Percentiles rank a stretch among this genome's conserved stretches.
These are phyloP conservation scores for Paraplagusia blochii DNA, from an alignment of 2,113 vertebrate genomes.

Conservation along the genomic window DNA sequence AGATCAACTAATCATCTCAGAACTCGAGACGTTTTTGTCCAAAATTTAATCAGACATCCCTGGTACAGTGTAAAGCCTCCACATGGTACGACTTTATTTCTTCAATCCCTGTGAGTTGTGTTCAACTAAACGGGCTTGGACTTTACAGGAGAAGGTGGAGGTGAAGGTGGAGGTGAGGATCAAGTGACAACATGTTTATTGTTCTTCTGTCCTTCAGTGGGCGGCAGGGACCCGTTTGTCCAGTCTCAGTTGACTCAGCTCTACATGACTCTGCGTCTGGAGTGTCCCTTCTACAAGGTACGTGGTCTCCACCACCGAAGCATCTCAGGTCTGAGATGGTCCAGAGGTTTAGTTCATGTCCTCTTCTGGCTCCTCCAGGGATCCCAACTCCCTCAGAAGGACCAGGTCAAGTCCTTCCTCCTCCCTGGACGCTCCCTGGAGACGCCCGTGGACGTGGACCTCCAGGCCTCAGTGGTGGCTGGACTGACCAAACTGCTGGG, in stretches of 20 bases:
- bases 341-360: no score
- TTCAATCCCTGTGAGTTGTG: no score
- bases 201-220: conserved; percentile 75
- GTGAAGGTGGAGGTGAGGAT: no score
- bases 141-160: no score
- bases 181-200: no score
- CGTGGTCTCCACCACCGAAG: not conserved
- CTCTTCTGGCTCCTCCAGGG: conserved; percentile 67
- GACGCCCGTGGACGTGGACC: conserved; percentile 72
- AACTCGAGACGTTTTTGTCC: no score
- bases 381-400: conserved; percentile 77
- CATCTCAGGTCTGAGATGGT: no score
- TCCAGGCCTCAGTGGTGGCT: conserved; percentile 78
- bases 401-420: conserved; percentile 79
- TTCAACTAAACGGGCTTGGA: no score
- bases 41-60: no score
- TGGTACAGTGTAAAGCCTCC: no score
- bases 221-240: conserved; percentile 66
- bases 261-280: conserved; percentile 82
- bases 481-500: conserved; percentile 84
- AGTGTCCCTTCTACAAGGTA: conserved; percentile 87
- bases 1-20: no score
- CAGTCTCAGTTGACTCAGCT: conserved; percentile 86
- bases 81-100: no score
- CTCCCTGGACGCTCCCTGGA: conserved; percentile 72